These are phyloP conservation scores for Phragmatobia fuliginosa DNA, from an alignment of 2,888 invertebrate species.

Conservation along the genomic window DNA sequence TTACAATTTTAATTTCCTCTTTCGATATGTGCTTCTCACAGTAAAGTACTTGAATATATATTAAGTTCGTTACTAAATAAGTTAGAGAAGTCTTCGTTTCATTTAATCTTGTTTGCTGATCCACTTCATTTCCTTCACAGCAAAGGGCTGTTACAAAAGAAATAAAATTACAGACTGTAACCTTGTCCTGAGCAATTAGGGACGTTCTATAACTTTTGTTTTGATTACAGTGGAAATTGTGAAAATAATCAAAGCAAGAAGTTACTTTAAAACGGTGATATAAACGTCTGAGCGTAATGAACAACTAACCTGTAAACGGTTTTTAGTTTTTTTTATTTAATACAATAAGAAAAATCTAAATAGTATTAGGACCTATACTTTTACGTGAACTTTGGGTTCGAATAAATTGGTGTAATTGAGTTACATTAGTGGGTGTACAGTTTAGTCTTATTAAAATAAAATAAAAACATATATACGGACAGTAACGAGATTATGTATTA, in stretches of 20 bases:
- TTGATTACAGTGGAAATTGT: slow-evolving; percentile 39
- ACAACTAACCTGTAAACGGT: too few relatives aligned
- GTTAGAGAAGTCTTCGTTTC: slow-evolving; percentile 1
- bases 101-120: background rate
- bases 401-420: too few relatives aligned
- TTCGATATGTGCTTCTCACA: background rate
- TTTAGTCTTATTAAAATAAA: too few relatives aligned
- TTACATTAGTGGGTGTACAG: too few relatives aligned
- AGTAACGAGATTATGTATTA: too few relatives aligned
- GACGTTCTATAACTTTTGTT: slow-evolving; percentile 35
- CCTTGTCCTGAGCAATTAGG: slow-evolving; percentile 43
- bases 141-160: slow-evolving; percentile 27
- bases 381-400: too few relatives aligned
- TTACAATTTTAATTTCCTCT: background rate
- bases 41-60: background rate
- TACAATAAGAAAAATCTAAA: background rate
- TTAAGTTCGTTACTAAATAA: background rate
- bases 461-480: too few relatives aligned
- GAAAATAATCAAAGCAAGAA: slow-evolving; percentile 25
- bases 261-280: slow-evolving; percentile 12
- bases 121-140: background rate
- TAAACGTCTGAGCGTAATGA: background rate
- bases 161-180: slow-evolving; percentile 37
- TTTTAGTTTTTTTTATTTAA: too few relatives aligned
- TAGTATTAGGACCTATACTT: background rate